Conservation (phyloP, 1,140 invertebrate genomes). For the Latrodectus geometricus region DNA sequence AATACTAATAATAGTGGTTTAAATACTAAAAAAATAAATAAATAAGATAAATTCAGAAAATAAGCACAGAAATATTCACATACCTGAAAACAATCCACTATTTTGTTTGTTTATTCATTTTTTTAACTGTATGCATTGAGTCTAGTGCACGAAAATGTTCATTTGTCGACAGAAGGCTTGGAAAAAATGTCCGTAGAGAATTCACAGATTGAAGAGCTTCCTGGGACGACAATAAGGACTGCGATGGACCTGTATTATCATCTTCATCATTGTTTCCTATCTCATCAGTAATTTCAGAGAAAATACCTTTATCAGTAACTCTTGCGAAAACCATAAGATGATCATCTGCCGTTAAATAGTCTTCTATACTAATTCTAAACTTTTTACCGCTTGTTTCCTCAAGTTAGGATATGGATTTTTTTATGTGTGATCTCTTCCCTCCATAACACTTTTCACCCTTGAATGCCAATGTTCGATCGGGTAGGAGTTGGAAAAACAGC, state of each 20-base stretch:
- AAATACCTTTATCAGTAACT: neutral
- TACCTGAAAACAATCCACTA: too few relatives aligned
- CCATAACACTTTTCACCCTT: neutral
- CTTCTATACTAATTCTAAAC: neutral
- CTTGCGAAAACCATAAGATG: neutral
- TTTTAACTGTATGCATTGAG: conserved; percentile 7
- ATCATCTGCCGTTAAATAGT: conserved; percentile 8
- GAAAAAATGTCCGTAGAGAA: too few relatives aligned
- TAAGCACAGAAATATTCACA: too few relatives aligned
- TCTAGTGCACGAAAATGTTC: conserved; percentile 8
- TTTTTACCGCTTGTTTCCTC: conserved; percentile 8
- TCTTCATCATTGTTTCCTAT: conserved; percentile 2
- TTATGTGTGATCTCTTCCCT: neutral
- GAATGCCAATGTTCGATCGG: conserved; percentile 12
- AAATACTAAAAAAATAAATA: too few relatives aligned
- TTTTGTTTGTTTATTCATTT: too few relatives aligned
- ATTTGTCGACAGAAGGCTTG: too few relatives aligned
- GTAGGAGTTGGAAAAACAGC: conserved; percentile 11
- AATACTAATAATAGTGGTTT: too few relatives aligned
- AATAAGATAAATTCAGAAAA: too few relatives aligned
- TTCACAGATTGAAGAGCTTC: too few relatives aligned
- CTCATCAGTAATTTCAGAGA: neutral
- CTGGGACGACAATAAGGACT: too few relatives aligned
- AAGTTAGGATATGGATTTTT: conserved; percentile 12
- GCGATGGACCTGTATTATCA: neutral